These are phyloP conservation scores for Strigops habroptila DNA, from an alignment of 2,113 vertebrate genomes.

Conservation along the genomic window DNA sequence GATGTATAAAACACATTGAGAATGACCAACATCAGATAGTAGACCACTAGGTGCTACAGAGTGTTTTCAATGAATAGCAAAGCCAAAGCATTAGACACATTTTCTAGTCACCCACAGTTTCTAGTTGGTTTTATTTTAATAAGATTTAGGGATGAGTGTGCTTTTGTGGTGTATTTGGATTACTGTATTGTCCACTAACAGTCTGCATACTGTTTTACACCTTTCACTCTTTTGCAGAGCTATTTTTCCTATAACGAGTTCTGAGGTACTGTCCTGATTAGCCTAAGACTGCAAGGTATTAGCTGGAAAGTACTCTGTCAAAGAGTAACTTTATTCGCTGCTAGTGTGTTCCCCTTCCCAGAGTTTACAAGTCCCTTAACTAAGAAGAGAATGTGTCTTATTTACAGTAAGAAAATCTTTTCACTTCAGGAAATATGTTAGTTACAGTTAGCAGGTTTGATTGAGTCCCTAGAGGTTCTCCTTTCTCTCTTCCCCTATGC, in stretches of 20 bases:
- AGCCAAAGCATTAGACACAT: not conserved
- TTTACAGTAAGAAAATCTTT: not conserved
- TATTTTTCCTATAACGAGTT: not conserved
- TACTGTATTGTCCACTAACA: not conserved
- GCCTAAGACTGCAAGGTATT: not conserved
- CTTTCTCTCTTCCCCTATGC: not conserved
- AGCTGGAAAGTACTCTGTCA: not conserved
- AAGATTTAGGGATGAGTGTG: not conserved
- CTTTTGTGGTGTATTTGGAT: not conserved
- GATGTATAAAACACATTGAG: not conserved
- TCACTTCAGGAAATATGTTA: not conserved
- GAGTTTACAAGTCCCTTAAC: not conserved
- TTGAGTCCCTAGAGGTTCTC: not conserved
- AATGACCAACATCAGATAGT: not conserved
- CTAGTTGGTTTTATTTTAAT: not conserved
- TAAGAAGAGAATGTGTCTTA: not conserved
- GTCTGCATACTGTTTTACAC: not conserved
- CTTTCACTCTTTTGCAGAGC: not conserved
- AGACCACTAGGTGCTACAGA: not conserved
- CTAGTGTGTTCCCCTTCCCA: not conserved
- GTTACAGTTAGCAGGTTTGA: constrained; percentile 31
- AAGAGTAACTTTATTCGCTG: not conserved
- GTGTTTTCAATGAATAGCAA: not conserved
- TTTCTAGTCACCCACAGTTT: not conserved
- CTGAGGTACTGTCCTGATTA: not conserved